phyloP scores from a whole-genome alignment of 2,113 vertebrate species.

The Megaceryle torquata region DNA sequence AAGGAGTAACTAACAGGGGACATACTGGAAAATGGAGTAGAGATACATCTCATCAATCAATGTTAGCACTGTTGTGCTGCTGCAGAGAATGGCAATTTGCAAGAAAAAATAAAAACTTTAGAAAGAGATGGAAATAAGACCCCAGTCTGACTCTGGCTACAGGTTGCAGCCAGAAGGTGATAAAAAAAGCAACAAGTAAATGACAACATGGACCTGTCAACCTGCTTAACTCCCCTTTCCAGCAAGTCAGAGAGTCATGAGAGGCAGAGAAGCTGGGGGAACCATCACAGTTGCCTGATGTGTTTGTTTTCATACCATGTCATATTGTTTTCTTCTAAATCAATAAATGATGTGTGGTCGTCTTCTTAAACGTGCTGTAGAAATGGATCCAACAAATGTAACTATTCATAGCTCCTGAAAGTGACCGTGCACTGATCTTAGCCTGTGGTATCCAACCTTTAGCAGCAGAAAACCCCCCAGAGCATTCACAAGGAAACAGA shows the following conservation, averaged over 20 bases:
- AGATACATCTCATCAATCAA: background rate
- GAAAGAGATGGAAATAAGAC: background rate
- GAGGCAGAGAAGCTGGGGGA: background rate
- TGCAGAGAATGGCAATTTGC: background rate
- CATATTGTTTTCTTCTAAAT: no score
- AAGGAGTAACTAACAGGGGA: background rate
- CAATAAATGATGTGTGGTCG: background rate
- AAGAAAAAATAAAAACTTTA: no score
- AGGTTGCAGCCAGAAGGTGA: background rate
- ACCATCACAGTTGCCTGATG: background rate
- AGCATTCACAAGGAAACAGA: background rate
- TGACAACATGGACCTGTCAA: background rate
- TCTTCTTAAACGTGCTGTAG: background rate
- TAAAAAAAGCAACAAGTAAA: background rate
- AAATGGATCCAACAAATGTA: background rate
- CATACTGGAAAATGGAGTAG: background rate
- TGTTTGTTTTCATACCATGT: accelerated
- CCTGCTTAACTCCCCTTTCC: background rate
- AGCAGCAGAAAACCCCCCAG: background rate
- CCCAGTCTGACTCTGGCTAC: background rate
- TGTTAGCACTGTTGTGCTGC: background rate
- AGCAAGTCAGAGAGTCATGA: background rate
- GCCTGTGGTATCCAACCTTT: background rate
- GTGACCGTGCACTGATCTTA: background rate
- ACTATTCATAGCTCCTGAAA: background rate